phyloP scores from a whole-genome alignment of 30 jellyfish, hydroid and myxozoan species.

The Hydra vulgaris region DNA sequence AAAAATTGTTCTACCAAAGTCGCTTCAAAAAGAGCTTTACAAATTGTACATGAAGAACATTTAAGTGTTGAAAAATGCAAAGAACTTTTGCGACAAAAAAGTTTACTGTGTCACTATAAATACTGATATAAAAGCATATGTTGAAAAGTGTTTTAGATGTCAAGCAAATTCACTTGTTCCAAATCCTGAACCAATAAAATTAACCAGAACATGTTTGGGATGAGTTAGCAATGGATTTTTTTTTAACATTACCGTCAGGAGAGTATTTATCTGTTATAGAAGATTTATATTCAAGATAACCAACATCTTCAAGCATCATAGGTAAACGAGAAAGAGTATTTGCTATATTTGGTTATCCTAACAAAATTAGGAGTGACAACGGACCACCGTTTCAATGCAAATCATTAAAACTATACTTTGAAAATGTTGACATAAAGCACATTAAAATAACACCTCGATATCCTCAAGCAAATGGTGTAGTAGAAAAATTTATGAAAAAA shows the following conservation, averaged over 20 bases:
- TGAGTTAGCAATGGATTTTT: too few relatives aligned
- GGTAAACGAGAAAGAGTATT: not conserved
- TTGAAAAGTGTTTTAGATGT: not conserved
- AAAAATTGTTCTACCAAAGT: constrained; percentile 1
- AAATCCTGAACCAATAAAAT: not conserved
- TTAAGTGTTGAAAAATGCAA: too few relatives aligned
- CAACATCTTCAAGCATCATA: not conserved
- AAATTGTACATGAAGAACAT: constrained; percentile 25
- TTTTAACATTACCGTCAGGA: constrained; percentile 9
- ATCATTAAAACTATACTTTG: not conserved
- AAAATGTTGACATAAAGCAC: constrained; percentile 3
- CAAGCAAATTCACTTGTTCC: not conserved
- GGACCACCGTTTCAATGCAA: constrained; percentile 23
- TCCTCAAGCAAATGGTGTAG: constrained; percentile 22
- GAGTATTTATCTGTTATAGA: not conserved
- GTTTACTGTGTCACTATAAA: too few relatives aligned
- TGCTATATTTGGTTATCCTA: constrained; percentile 16
- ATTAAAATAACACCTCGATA: constrained; percentile 12
- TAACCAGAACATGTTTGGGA: constrained; percentile 9
- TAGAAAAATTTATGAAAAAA: constrained; percentile 12
- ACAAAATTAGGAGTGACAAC: not conserved
- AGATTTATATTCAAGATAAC: constrained; percentile 3
- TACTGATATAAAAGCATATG: not conserved
- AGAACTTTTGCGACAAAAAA: too few relatives aligned
- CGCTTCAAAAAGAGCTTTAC: not conserved